Base-by-base conservation (phyloP, 2,113 vertebrate species). In the Oncorhynchus gorbuscha region DNA sequence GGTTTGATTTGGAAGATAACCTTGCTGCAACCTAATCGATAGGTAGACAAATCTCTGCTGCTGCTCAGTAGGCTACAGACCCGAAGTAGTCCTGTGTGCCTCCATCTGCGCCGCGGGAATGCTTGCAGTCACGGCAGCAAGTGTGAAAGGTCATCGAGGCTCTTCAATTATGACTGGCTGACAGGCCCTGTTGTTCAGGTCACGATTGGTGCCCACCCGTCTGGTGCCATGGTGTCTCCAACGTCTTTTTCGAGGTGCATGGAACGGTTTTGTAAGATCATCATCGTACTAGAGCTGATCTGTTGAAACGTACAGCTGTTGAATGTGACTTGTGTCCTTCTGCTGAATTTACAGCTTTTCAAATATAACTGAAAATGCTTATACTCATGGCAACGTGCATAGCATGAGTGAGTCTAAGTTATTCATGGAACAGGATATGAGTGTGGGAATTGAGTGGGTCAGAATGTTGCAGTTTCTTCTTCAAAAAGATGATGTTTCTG, bases 351-450 rank as follows among this genome's bases (percentile, higher is more conserved):
- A 62, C 5, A 22, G 18, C 18, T 62, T 62, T 62, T 62, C n/a
- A 22, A 7, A 62, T 22, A 62, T 11, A n/a, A 22, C 59, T 22
- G 59, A 62, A 62, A 7, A 62, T 24, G 5, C 6, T 20, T 20
- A 58, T 58, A 20, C 18, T 18, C 55, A 18, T 58, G 55, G 55
- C 6, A 58, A 18, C 39, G 9, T 45, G 39, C 39, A 45, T 45
- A 45, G 59, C 16, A 24, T 62, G 59, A 22, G n/a, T 62, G 16
- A 22, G 59, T 62, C 24, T 62, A 62, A 11, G 59, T 62, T 62
- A 62, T 62, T 62, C 24, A 62, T 62, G 59, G 59, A 62, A 62
- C 59, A 62, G 59, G 59, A 62, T 62, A 62, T 62, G 59, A 62
- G 59, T 62, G 59, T 62, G 59, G 59, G 59, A 62, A 62, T 62